Conservation (phyloP, 2,797 vertebrate species). For the Acanthurus leucopareius region DNA sequence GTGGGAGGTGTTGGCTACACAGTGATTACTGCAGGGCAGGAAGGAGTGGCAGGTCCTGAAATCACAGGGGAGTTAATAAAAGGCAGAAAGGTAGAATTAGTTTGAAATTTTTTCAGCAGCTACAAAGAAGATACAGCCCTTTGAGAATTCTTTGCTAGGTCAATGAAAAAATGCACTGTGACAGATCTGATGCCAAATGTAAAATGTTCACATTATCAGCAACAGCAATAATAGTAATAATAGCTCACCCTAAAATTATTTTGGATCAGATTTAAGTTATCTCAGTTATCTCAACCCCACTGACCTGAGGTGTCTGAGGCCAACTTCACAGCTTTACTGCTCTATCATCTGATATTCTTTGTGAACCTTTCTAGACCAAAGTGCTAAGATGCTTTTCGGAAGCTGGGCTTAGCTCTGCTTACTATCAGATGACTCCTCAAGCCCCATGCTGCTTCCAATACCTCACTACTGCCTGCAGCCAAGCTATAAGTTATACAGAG, state of each 20-base stretch:
- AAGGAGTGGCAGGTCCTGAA: not conserved
- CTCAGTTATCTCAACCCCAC: constrained; percentile 18
- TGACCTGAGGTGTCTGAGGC: constrained; percentile 30
- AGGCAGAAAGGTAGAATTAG: not conserved
- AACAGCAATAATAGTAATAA: not conserved
- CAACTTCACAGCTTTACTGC: constrained; percentile 49
- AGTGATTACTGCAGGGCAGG: not conserved
- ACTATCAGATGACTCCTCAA: constrained; percentile 70
- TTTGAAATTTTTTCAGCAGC: too few species aligned
- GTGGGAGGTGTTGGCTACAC: not conserved
- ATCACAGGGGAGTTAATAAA: not conserved
- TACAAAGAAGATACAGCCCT: too few species aligned
- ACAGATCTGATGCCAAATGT: not conserved
- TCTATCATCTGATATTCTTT: constrained; percentile 60
- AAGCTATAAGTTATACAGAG: constrained; percentile 53
- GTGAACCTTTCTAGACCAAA: constrained; percentile 61
- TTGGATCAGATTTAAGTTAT: constrained; percentile 21
- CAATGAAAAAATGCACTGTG: not conserved
- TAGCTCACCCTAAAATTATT: constrained; percentile 27
- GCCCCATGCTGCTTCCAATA: constrained; percentile 66
- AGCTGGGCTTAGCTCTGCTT: constrained; percentile 67
- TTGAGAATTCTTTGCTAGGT: not conserved
- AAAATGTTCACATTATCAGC: not conserved
- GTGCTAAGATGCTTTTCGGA: constrained; percentile 65
- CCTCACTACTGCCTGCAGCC: constrained; percentile 58